phyloP scores from a whole-genome alignment of 2,888 invertebrate genomes.

The Punctoribates punctum region DNA sequence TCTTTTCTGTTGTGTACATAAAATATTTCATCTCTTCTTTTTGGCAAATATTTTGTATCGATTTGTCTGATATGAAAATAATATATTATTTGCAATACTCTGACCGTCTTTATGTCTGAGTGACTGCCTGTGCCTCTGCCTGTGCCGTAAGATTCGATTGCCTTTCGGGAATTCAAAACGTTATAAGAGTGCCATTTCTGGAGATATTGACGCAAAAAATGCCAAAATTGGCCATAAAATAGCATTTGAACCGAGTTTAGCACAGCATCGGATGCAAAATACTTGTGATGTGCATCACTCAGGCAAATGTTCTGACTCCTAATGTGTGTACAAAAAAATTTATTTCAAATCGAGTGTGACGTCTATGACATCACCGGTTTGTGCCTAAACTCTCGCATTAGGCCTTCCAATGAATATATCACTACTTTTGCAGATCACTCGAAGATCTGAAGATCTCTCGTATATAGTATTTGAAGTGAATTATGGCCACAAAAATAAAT shows the following conservation, averaged over 20 bases:
- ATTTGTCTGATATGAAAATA: constrained; percentile 9
- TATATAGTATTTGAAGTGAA: not conserved
- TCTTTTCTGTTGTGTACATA: not conserved
- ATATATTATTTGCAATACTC: constrained; percentile 1
- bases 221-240: not conserved
- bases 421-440: not conserved
- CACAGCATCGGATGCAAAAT: not conserved
- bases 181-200: not conserved
- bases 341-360: constrained; percentile 21
- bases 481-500: not conserved
- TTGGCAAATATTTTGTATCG: not conserved
- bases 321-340: not conserved
- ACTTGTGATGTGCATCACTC: constrained; percentile 7
- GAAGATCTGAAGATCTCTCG: not conserved
- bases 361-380: constrained; percentile 13
- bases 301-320: not conserved
- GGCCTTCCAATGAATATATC: constrained; percentile 17
- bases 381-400: not conserved
- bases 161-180: not conserved
- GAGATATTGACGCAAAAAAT: not conserved
- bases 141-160: not conserved
- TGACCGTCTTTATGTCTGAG: not conserved
- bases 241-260: not conserved
- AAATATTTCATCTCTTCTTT: not conserved
- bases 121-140: not conserved